Evolutionary conservation across 2,797 vertebrate species (phyloP), one percentile per base, ranked within the genome.

Genomic region (Eulemur rubriventer): DNA sequence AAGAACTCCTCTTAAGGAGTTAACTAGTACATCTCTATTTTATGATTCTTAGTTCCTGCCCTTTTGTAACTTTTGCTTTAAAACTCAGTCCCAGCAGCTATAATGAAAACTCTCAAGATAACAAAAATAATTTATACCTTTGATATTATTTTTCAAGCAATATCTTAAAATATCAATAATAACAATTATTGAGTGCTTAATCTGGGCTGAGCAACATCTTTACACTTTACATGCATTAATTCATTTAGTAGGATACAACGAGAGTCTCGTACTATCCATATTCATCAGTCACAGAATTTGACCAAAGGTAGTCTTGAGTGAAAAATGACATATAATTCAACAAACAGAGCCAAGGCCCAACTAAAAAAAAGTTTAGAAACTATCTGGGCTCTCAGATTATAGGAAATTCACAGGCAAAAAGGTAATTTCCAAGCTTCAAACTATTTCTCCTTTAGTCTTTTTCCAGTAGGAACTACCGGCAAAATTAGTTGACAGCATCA

Each of bases 251-350:
- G 41, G 22, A 75, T 46, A 28, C 59, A 73, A 63, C 50, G 30
- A 86, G 52, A 73, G 11, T 30, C 41, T 50, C 63, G 18, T 46
- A 52, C 28, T 43, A 2, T 61, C 26, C 78, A 43, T 75, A 79
- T 33, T 57, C 38, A 72, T 87, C 43, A 89, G 26, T 93, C 75
- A 93, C 17, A 95, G 73, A 85, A 87, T 86, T 87, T 92, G 87
- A 80, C 26, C 50, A 83, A 65, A 20, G 48, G 46, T 72, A 50
- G 48, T 65, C 50, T 3, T 59, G 30, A 59, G 48, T 78, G 61
- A 94, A 95, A 83, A 61, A 89, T 75, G 48, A 28, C 22, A n/a
- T 28, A 33, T 41, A 87, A 82, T 69, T 96, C 41, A 72, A 75
- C 10, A 89, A 67, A 91, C 57, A 86, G 7, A 89, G 28, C 63